phyloP scores from a whole-genome alignment of 2,888 invertebrate species.

The Lissocephala sabroskyi region DNA sequence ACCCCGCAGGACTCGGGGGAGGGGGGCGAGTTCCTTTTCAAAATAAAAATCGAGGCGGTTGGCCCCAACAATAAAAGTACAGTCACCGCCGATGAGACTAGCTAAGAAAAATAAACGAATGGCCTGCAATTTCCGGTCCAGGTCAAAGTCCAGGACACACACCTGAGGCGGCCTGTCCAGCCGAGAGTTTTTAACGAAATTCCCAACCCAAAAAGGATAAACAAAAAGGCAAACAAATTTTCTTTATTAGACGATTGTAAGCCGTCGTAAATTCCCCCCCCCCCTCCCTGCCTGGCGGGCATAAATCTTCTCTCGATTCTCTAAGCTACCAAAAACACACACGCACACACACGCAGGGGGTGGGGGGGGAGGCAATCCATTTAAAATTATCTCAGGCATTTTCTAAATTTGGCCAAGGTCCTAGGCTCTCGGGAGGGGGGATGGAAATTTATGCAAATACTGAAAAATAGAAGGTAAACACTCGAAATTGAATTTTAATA shows the following conservation, averaged over 20 bases:
- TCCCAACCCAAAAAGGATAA: not conserved
- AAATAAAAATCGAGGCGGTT: conserved; percentile 13
- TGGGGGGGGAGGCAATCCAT: conserved; percentile 10
- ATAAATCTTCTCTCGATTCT: too few species aligned
- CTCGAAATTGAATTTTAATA: conserved; percentile 60
- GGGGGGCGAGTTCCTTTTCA: too few species aligned
- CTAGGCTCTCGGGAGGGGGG: too few species aligned
- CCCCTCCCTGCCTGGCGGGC: too few species aligned
- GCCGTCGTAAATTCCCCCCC: too few species aligned
- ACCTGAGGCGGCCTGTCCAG: too few species aligned
- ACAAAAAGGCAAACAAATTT: not conserved
- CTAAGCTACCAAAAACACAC: too few species aligned
- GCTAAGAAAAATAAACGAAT: conserved; percentile 6
- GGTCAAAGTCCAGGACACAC: not conserved
- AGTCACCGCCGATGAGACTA: too few species aligned
- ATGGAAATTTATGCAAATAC: conserved; percentile 33
- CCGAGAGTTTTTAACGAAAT: too few species aligned
- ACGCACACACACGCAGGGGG: not conserved
- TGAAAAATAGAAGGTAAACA: conserved; percentile 50
- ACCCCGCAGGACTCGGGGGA: too few species aligned
- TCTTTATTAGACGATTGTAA: too few species aligned
- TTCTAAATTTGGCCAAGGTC: conserved; percentile 22
- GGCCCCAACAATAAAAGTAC: conserved; percentile 16
- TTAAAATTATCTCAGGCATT: conserved; percentile 40
- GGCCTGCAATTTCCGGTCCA: conserved; percentile 29